Percentiles rank a stretch among this genome's conserved stretches.
These are phyloP conservation scores for Ailuropoda melanoleuca DNA, from an alignment of 2,113 vertebrate species.

Conservation along the genomic window DNA sequence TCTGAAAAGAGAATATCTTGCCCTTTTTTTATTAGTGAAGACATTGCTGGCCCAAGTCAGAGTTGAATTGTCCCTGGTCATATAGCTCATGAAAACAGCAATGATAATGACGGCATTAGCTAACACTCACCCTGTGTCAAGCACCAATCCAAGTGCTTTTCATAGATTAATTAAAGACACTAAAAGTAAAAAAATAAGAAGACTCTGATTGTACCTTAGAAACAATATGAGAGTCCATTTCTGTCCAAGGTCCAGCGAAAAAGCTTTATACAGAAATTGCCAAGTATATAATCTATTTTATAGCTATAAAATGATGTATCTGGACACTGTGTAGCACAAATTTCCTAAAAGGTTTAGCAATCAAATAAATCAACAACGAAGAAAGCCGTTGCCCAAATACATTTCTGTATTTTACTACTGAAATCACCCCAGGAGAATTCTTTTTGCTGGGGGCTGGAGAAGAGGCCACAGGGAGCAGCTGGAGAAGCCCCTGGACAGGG, in stretches of 20 bases:
- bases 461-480: neutral
- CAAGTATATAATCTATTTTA: neutral
- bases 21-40: neutral
- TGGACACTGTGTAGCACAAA: neutral
- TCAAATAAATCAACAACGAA: constrained; percentile 25
- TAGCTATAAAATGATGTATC: neutral
- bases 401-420: constrained; percentile 3
- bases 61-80: neutral
- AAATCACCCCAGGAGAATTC: neutral
- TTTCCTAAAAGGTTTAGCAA: constrained; percentile 36
- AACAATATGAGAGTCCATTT: neutral
- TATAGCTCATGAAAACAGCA: neutral
- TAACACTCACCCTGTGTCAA: neutral
- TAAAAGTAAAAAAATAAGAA: constrained; percentile 15
- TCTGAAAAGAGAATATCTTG: neutral
- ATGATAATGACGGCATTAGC: neutral
- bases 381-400: neutral
- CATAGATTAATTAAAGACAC: neutral
- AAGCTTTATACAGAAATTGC: neutral
- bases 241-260: neutral
- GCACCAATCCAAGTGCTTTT: neutral
- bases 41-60: neutral
- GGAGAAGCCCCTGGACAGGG: neutral
- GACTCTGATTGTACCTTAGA: neutral
- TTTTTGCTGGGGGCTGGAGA: neutral